These are phyloP conservation scores for Arrhamphus sclerolepis DNA, from an alignment of 2,797 vertebrate genomes.

Conservation along the genomic window DNA sequence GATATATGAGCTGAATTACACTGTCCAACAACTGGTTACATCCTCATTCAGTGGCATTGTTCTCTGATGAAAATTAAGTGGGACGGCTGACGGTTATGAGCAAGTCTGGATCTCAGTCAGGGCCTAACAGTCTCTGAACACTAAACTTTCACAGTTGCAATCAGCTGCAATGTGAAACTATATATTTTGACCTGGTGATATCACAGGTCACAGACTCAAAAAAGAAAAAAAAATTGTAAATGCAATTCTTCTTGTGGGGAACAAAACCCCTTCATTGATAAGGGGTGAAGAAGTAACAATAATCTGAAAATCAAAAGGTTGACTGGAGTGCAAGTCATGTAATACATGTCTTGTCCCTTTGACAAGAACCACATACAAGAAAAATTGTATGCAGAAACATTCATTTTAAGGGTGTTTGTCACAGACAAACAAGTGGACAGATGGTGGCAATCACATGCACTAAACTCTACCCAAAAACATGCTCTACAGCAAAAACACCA, in stretches of 20 bases:
- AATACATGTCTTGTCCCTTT: constrained; percentile 9
- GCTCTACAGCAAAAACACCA: constrained; percentile 17
- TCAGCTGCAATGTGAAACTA: constrained; percentile 36
- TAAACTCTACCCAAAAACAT: constrained; percentile 7
- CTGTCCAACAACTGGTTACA: not conserved
- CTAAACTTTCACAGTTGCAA: constrained; percentile 35
- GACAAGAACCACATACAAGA: constrained; percentile 16
- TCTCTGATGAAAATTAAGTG: constrained; percentile 3
- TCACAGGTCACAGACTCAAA: constrained; percentile 24
- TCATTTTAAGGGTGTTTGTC: constrained; percentile 28
- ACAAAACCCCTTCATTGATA: constrained; percentile 1
- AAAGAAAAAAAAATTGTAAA: not conserved
- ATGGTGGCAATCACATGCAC: constrained; percentile 29
- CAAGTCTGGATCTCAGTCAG: constrained; percentile 16
- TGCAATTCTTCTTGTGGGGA: no score
- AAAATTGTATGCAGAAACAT: constrained; percentile 17
- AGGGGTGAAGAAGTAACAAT: constrained; percentile 6
- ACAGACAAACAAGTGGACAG: constrained; percentile 31
- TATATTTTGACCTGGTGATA: constrained; percentile 35
- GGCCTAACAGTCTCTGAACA: constrained; percentile 26
- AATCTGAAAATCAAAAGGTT: constrained; percentile 16
- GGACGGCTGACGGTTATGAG: constrained; percentile 13
- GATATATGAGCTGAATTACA: not conserved
- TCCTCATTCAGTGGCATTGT: constrained; percentile 8
- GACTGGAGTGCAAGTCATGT: constrained; percentile 3